phyloP scores from a whole-genome alignment of 2,888 invertebrate species.

The Macrophya annulata region DNA sequence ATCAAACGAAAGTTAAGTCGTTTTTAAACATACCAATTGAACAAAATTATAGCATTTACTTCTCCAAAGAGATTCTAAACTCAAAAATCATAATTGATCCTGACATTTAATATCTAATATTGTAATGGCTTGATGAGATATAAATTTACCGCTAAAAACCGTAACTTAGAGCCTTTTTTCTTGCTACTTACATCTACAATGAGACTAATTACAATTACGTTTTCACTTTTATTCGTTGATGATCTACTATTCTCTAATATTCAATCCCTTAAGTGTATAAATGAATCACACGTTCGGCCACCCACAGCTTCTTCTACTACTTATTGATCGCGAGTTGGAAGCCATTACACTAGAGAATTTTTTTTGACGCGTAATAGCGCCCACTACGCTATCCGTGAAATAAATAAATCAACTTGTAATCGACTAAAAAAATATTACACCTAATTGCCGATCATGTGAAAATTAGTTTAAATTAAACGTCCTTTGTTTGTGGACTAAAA shows the following conservation, averaged over 20 bases:
- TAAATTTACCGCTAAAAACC: slow-evolving; percentile 6
- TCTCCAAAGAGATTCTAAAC: neutral
- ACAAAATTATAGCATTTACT: neutral
- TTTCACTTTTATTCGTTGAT: neutral
- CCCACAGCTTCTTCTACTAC: slow-evolving; percentile 39
- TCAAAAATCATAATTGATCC: neutral
- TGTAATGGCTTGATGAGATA: neutral
- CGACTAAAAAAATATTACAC: neutral
- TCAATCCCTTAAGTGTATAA: slow-evolving; percentile 18
- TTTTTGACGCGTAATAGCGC: slow-evolving; percentile 19
- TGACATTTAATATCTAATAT: neutral
- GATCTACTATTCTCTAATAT: neutral
- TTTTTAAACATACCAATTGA: neutral
- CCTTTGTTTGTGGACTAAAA: neutral
- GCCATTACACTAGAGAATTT: slow-evolving; percentile 37
- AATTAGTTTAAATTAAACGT: neutral
- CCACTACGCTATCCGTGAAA: neutral
- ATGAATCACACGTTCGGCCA: slow-evolving; percentile 16
- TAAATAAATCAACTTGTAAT: slow-evolving; percentile 3
- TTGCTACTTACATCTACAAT: neutral
- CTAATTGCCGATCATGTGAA: neutral
- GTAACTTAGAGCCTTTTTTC: neutral
- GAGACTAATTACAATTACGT: neutral
- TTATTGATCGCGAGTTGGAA: slow-evolving; percentile 48
- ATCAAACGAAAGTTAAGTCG: neutral